Evolutionary conservation across 2,113 vertebrate genomes (phyloP).

Genomic region (Coptodon bakossiorum): DNA sequence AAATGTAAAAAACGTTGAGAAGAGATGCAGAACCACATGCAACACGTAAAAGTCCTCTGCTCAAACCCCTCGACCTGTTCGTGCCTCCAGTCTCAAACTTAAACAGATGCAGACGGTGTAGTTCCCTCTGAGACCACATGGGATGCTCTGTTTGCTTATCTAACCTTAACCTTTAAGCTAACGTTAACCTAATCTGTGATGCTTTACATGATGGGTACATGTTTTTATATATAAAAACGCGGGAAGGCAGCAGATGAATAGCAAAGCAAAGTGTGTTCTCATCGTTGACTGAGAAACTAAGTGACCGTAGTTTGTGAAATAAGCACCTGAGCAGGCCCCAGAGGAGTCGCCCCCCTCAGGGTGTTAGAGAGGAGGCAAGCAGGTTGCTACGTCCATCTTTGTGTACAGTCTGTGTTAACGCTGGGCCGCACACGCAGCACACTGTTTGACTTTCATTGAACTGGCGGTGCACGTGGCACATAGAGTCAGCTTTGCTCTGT

Average conservation of each 20-base stretch:
- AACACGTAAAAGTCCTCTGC: background rate
- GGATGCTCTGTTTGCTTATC: background rate
- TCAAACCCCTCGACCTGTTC: background rate
- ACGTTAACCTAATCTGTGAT: background rate
- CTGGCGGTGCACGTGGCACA: background rate
- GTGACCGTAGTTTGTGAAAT: background rate
- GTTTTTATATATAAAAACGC: background rate
- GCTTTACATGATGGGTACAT: background rate
- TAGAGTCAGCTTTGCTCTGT: background rate
- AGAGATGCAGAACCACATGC: background rate
- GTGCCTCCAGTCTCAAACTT: background rate
- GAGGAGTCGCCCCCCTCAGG: background rate
- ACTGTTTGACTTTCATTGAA: background rate
- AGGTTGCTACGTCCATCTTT: background rate
- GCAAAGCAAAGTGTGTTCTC: background rate
- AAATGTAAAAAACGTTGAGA: fast-evolving
- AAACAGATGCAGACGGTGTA: background rate
- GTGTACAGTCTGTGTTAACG: background rate
- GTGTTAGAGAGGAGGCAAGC: background rate
- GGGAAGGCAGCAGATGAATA: background rate
- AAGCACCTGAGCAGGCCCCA: background rate
- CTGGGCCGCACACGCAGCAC: background rate
- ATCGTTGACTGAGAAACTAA: background rate
- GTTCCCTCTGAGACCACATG: background rate
- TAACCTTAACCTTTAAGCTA: background rate